Percentiles rank a stretch among this genome's conserved stretches.
These are phyloP conservation scores for Dioctria linearis DNA, from an alignment of 2,888 invertebrate species.

Conservation along the genomic window DNA sequence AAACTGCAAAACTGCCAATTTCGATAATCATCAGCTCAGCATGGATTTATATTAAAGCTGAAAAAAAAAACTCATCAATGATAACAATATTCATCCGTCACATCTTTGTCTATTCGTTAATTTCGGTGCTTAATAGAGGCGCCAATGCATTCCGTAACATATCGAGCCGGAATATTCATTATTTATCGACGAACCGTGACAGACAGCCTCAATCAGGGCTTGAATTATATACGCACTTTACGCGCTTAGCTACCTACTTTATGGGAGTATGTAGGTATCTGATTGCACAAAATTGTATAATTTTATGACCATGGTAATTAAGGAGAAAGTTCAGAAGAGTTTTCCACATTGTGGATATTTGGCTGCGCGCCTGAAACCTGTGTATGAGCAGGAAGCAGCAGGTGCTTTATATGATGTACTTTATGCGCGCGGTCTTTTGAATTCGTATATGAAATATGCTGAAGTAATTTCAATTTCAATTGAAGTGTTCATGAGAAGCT, in stretches of 20 bases:
- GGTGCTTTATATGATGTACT: background rate
- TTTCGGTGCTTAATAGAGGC: background rate
- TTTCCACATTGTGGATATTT: background rate
- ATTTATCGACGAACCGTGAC: background rate
- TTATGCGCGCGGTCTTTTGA: background rate
- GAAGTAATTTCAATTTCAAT: constrained; percentile 2
- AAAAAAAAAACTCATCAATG: background rate
- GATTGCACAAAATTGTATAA: constrained; percentile 10
- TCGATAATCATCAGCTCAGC: background rate
- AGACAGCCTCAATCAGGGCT: background rate
- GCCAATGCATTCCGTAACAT: background rate
- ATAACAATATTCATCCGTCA: background rate
- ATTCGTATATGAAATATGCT: background rate
- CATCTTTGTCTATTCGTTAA: background rate
- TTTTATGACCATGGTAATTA: constrained; percentile 19
- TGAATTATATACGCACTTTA: constrained; percentile 2
- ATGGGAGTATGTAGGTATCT: background rate
- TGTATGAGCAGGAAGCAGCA: background rate
- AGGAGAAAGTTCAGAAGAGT: constrained; percentile 20
- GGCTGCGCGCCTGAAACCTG: background rate
- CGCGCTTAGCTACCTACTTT: background rate
- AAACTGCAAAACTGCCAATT: background rate
- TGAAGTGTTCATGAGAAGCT: constrained; percentile 2
- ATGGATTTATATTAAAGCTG: background rate
- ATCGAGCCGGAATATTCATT: background rate